Base-by-base conservation (phyloP, 2,888 invertebrate species). In the Acronicta psi region DNA sequence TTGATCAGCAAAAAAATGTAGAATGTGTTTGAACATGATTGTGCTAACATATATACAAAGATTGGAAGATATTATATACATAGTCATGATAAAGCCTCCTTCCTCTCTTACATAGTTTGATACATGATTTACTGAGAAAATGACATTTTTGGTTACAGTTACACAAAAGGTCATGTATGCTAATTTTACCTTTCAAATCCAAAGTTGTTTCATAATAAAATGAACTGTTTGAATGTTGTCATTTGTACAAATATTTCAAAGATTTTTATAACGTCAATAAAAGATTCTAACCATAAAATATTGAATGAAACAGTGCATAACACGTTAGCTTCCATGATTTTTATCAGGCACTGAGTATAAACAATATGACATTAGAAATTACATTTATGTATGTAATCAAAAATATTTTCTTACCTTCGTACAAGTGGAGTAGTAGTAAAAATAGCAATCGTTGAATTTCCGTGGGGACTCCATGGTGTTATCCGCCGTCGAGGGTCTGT, bases 351-450 rank as follows among this genome's bases (percentile, higher is more conserved):
- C 46, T 53, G 62, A 75, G 44, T 62, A 69, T 62, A 67, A 69
- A 71, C 64, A 69, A 70, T 54, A 69, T 55, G 65, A 65, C 65
- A 69, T 46, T 58, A 40, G 37, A 18, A 65, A 43, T 59, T 59
- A 59, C 18, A 47, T 43, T 10, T 49, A 20, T 20, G 51, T 38
- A 58, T 52, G 44, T 59, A 70, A 57, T 63, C 61, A 61, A 55
- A 80, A 67, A 57, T 55, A 59, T 70, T 69, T 51, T 57, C 92
- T 92, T 93, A 97, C 97, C 96, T 97, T 98, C 69, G 96, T 96
- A 88, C 98, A 98, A 68, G 96, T 97, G 56, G 97, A 97, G 87
- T 98, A 97, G 88, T 97, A 98, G 91, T 96, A 98, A 94, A 97
- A 98, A 91, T 98, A 98, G 91, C 98, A 98, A 90, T 98, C 98